Percentiles rank a stretch among this genome's conserved stretches.
Conservation (phyloP, 2,113 vertebrate species). For the Phalacrocorax carbo region DNA sequence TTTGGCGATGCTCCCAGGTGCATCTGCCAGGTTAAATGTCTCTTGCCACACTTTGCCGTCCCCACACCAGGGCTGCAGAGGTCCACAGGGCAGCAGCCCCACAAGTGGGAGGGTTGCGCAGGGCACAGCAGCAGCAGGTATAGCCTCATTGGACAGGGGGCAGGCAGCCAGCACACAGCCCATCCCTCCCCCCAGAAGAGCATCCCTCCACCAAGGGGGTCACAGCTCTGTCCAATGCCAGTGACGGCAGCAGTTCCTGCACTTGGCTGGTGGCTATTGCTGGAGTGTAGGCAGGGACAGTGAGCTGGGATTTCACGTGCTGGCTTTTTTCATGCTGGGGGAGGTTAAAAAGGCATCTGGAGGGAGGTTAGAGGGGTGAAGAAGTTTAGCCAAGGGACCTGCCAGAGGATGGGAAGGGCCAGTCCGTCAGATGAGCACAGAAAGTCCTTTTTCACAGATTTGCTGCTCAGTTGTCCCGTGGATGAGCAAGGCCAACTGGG, state of each 20-base stretch:
- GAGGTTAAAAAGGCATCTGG: background rate
- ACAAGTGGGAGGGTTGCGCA: rapidly evolving
- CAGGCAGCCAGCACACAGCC: too few species aligned
- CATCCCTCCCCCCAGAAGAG: background rate
- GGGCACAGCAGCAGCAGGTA: background rate
- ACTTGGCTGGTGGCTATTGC: rapidly evolving
- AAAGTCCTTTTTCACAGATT: background rate
- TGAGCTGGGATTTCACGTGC: background rate
- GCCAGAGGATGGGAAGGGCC: background rate
- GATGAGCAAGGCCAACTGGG: background rate
- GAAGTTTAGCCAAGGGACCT: background rate
- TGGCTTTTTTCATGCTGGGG: background rate
- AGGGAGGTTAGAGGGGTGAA: background rate
- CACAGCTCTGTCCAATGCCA: background rate
- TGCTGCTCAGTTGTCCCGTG: background rate
- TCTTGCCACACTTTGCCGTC: background rate
- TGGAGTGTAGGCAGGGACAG: background rate
- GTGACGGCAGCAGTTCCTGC: background rate
- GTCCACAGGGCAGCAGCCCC: background rate
- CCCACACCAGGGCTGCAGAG: rapidly evolving
- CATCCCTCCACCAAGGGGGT: background rate
- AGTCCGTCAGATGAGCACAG: background rate
- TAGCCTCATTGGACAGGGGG: background rate
- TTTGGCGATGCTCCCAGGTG: rapidly evolving
- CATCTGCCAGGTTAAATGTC: background rate